Evolutionary conservation across 1,140 invertebrate species (phyloP), one percentile per base, ranked within the genome.

Genomic region (Drosophila parvula): DNA sequence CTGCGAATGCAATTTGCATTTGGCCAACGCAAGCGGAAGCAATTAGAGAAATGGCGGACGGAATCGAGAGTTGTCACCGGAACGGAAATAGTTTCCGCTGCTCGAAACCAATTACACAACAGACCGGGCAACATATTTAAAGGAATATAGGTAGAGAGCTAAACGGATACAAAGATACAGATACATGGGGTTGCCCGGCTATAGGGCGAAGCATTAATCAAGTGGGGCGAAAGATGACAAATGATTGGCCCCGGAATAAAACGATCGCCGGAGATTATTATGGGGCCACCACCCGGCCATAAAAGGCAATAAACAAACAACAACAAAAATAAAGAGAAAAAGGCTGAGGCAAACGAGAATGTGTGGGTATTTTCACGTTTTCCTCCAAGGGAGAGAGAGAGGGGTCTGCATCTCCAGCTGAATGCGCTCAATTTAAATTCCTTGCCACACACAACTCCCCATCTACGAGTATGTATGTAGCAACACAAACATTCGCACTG

Each of bases 221-320:
- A 38, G 63, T 65, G 22, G 27, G 67, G 63, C 30, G 41, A 56
- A 68, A 67, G 34, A 70, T 70, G 67, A 70, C 34, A 68, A 68
- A 70, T 68, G 63, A 68, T 41, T 45, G 30, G 4, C 27, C 16
- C 3, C 1, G 27, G 34, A 27, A 48, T 10, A 11, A 27, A 41
- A 38, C 44, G 43, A 67, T 67, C 59, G 11, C 28, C 30, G 32
- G 30, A 62, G 40, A 38, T 61, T 55, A 55, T 55, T 55, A 55
- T 55, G 22, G 51, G 22, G 51, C 50, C 50, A 2, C 32, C 50
- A 2, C 32, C 50, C 36, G 12, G n/a, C 28, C 7, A 32, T 32
- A 7, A 34, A 36, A 14, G 32, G 18, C 8, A 12, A 22, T 1
- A 1, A 34, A 27, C 12, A 22, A 14, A 14, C 22, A 22, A 22